phyloP scores from a whole-genome alignment of 2,797 vertebrate species.

The Avahi laniger region DNA sequence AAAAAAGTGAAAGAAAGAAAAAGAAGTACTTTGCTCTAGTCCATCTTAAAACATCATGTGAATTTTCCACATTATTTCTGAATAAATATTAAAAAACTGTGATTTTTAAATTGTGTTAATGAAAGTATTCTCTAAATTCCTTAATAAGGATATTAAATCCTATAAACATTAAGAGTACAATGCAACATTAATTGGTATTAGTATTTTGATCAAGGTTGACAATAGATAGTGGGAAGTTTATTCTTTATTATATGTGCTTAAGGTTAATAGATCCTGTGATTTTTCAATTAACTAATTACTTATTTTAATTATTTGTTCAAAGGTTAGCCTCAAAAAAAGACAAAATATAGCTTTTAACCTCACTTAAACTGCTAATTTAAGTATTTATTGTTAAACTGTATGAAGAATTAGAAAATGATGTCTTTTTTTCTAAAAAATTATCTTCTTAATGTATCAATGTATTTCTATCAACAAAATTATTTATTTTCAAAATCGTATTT shows the following conservation, averaged over 20 bases:
- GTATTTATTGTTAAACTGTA: neutral
- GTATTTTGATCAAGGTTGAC: conserved; percentile 59
- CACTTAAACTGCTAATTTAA: neutral
- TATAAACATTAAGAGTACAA: neutral
- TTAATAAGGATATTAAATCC: conserved; percentile 36
- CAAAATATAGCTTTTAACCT: neutral
- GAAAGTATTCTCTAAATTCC: conserved; percentile 39
- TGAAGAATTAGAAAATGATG: neutral
- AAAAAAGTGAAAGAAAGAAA: neutral
- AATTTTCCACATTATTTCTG: conserved; percentile 72
- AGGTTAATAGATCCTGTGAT: neutral
- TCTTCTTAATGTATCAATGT: neutral
- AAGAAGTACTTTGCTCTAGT: conserved; percentile 33
- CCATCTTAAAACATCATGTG: conserved; percentile 62
- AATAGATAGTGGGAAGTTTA: conserved; percentile 54
- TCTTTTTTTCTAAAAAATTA: neutral
- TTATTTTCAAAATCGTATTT: neutral
- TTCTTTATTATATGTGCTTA: conserved; percentile 49
- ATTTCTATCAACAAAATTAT: neutral
- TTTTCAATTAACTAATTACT: conserved; percentile 63
- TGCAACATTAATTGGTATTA: conserved; percentile 44
- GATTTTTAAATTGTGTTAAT: conserved; percentile 55
- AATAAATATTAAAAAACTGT: conserved; percentile 50
- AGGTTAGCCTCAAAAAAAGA: conserved; percentile 47
- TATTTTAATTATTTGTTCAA: conserved; percentile 62